Evolutionary conservation across 2,888 invertebrate genomes (phyloP), one percentile per base, ranked within the genome.

Genomic region (Yponomeuta sedellus): DNA sequence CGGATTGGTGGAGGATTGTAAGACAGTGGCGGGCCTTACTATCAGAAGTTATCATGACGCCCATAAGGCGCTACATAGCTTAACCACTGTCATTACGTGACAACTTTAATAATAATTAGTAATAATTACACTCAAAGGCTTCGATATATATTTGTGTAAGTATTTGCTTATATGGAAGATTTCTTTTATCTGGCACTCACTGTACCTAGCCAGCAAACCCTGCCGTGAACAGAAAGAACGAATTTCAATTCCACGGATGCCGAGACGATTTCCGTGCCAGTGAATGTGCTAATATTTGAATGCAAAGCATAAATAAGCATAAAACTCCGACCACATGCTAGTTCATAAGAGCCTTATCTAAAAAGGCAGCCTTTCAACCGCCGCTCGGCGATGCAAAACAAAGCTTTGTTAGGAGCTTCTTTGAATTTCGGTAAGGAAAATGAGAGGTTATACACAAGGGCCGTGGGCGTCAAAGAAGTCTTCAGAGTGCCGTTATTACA

Each of bases 381-480:
- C 83, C 82, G 82, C 79, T 82, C 75, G 79, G 84, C 85, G 84
- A 88, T 86, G 89, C 87, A 88, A 89, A 90, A 89, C 88, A 90
- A 90, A 88, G 89, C 89, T 88, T 90, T 89, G 89, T 86, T 84
- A 80, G 81, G 44, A 80, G 80, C 84, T 85, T 84, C 89, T 91
- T 90, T 91, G 88, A 89, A 89, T 88, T 91, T 91, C 75, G 88
- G 88, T 83, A 83, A 85, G 86, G 89, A 89, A 89, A 89, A 90
- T 88, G 87, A 88, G 86, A 85, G 88, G 88, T 86, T 88, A 52
- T 52, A 86, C 86, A 86, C 83, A 85, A 82, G 81, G 78, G 77
- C 66, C 80, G 67, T 76, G 73, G 75, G 79, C 80, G 80, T 89
- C 89, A 90, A 88, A 90, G 88, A 82, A 85, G 79, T 79, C 76